Evolutionary conservation across 2,888 invertebrate species (phyloP).

Genomic region (Ochropleura leucogaster): DNA sequence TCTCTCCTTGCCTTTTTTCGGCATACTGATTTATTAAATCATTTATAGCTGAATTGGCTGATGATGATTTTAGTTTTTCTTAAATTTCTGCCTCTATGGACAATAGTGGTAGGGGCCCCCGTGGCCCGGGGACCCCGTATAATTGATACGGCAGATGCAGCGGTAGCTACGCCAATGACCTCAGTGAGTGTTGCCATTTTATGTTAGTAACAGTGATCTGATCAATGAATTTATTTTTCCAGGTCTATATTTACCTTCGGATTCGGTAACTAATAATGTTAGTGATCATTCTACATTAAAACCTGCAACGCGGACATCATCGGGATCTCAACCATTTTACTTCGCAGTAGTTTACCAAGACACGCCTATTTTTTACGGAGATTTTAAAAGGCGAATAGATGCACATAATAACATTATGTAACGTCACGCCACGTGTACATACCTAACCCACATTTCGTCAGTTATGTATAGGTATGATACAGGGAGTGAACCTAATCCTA

Average conservation of each 20-base stretch:
- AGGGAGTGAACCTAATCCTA: too few relatives aligned
- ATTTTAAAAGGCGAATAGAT: constrained; percentile 17
- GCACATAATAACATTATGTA: not conserved
- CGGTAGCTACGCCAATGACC: not conserved
- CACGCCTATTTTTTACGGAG: constrained; percentile 60
- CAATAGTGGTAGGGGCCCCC: too few relatives aligned
- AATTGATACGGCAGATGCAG: too few relatives aligned
- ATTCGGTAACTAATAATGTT: not conserved
- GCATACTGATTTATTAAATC: too few relatives aligned
- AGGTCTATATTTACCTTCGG: constrained; percentile 44
- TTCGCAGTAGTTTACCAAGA: constrained; percentile 64
- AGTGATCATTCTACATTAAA: not conserved
- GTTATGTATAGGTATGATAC: too few relatives aligned
- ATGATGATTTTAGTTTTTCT: too few relatives aligned
- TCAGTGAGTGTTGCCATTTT: not conserved
- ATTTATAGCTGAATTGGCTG: too few relatives aligned
- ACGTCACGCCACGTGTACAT: too few relatives aligned
- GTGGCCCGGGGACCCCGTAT: too few relatives aligned
- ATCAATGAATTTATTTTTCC: constrained; percentile 15
- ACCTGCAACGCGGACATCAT: not conserved
- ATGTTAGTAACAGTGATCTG: not conserved
- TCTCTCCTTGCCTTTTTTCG: too few relatives aligned
- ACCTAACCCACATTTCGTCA: too few relatives aligned
- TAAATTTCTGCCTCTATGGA: too few relatives aligned
- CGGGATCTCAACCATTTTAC: constrained; percentile 34